phyloP scores from a whole-genome alignment of 2,888 invertebrate species.

The Diabrotica balteata region DNA sequence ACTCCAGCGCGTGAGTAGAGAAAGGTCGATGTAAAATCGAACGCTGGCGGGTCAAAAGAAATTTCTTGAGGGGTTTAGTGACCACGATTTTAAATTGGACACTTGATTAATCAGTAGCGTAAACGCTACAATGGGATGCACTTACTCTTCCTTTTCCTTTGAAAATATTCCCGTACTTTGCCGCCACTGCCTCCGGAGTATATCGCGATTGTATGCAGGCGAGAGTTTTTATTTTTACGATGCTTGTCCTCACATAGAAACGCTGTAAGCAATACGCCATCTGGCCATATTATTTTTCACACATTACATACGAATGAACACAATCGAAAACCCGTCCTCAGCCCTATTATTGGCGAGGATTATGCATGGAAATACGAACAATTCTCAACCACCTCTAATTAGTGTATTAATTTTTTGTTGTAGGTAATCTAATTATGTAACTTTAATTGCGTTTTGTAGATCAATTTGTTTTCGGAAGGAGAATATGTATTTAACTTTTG shows the following conservation, averaged over 20 bases:
- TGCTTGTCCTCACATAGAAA: slow-evolving; percentile 19
- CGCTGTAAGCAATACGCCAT: slow-evolving; percentile 39
- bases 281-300: slow-evolving; percentile 40
- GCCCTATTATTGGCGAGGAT: slow-evolving; percentile 4
- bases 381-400: not conserved
- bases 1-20: no score
- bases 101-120: no score
- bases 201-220: slow-evolving; percentile 24
- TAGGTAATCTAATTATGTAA: no score
- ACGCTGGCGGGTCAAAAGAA: no score
- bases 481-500: no score
- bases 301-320: slow-evolving; percentile 38
- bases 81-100: no score
- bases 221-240: slow-evolving; percentile 22
- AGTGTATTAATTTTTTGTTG: not conserved
- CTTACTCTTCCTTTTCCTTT: no score
- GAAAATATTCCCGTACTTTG: not conserved
- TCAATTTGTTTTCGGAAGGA: no score
- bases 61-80: no score
- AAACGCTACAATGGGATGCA: no score
- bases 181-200: slow-evolving; percentile 10
- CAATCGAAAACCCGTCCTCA: slow-evolving; percentile 36
- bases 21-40: no score
- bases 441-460: no score
- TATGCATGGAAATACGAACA: slow-evolving; percentile 6